Base-by-base conservation (phyloP, 1,140 invertebrate genomes). In the Spodoptera litura region DNA sequence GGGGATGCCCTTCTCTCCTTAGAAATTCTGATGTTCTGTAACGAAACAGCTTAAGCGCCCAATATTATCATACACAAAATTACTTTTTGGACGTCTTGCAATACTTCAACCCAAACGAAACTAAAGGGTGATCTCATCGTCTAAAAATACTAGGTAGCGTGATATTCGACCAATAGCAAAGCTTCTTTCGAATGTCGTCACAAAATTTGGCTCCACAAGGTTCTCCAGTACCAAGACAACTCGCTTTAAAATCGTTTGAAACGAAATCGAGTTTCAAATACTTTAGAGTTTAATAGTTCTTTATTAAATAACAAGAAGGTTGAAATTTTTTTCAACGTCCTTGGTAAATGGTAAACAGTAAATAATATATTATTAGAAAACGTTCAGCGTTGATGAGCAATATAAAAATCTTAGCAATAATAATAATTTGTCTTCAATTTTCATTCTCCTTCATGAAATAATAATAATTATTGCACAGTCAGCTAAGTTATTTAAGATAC, bases 1-100 rank as follows among this genome's bases (percentile, higher is more conserved):
- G 92, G 92, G 92, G 91, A 93, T 93, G 91, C 91, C 92, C 91
- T 92, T 92, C 89, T 92, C 90, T 93, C 88, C 86, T 85, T 81
- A 91, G 89, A 90, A 91, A 89, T 91, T 89, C 52, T 31, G 66
- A 71, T 77, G 62, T 74, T 80, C 78, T 78, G 76, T 78, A 82
- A 52, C 49, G 82, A 70, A 94, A 91, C 80, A 89, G 81, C 89
- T 15, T 92, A 94, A 91, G 79, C 82, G 89, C 91, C 92, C 66
- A 83, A 80, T 78, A 81, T 87, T 88, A 81, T 71, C 81, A 83
- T 80, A 59, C n/a, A 78, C 56, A 74, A 78, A 80, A 76, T 85
- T 81, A 89, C 91, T 87, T 92, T 92, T 91, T 71, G 77, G 74
- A 80, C 80, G 76, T 82, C 70, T 74, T 52, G 80, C 83, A 73